Conservation (phyloP, 2,888 invertebrate species). For the Melangyna quadrimaculata region DNA sequence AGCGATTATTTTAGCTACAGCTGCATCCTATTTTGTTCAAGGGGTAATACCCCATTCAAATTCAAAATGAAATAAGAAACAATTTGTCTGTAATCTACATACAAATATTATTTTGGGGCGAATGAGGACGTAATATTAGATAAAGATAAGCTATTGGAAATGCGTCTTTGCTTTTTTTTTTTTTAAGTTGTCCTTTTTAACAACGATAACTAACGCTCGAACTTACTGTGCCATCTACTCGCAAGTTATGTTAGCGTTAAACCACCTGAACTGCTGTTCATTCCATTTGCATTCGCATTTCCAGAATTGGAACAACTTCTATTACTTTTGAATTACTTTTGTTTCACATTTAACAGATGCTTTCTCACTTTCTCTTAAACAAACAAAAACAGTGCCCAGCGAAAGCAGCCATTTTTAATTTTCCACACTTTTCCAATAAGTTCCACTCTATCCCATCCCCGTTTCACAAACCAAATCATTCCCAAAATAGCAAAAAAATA, state of each 20-base stretch:
- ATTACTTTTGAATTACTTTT: conserved; percentile 20
- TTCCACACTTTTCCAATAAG: conserved; percentile 4
- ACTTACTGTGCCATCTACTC: conserved; percentile 13
- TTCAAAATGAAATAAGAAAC: too few species aligned
- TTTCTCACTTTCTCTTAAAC: conserved; percentile 34
- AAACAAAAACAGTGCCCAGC: neutral
- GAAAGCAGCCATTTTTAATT: conserved; percentile 60
- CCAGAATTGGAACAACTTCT: conserved; percentile 25
- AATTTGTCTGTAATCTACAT: too few species aligned
- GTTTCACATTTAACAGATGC: neutral
- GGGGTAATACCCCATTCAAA: too few species aligned
- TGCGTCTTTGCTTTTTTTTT: too few species aligned
- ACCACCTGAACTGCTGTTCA: neutral
- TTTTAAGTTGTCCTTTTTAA: too few species aligned
- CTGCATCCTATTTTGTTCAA: too few species aligned
- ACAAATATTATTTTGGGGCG: too few species aligned
- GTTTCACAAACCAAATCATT: conserved; percentile 22
- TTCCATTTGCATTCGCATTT: neutral
- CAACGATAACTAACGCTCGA: too few species aligned
- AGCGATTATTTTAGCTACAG: too few species aligned
- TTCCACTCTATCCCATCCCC: conserved; percentile 31
- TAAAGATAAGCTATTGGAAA: too few species aligned
- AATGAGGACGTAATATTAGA: too few species aligned
- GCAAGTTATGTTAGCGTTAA: neutral
- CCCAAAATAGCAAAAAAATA: conserved; percentile 16